Evolutionary conservation across 2,113 vertebrate species (phyloP), one percentile per base, ranked within the genome.

Genomic region (Erythrocercus mccallii): DNA sequence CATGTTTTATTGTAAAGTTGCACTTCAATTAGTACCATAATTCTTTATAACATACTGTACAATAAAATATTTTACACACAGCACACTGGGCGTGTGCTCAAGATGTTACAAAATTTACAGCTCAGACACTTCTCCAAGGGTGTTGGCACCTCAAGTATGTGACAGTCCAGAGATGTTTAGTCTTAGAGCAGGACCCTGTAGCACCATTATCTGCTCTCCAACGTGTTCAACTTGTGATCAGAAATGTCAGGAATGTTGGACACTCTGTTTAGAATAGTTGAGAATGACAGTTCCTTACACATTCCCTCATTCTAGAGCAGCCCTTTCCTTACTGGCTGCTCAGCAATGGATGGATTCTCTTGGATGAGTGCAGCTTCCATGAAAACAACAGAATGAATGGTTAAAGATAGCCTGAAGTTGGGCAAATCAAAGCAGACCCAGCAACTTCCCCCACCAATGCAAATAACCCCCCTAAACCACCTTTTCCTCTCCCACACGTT

Each of bases 61-160:
- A 97, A 94, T 92, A 94, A 96, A 95, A 94, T 94, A 96, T 88
- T 79, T 96, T 97, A 96, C 94, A 96, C 2, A 18, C 28, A 62
- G 87, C 81, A 92, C 68, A 86, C 51, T 30, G 81, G 82, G 70
- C 1, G 0, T 70, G 19, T 64, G 77, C 71, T 90, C 58, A 56
- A 1, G 95, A 96, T 68, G 95, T 94, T 96, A 98, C 96, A 98
- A 90, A 95, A 98, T 98, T 81, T 98, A 98, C 97, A 98, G 86
- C 64, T 74, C 23, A 37, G 74, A 85, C 27, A 72, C 51, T 88
- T 74, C 45, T 45, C 45, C 45, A 45, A 45, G 20, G 45, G 37
- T 7, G 30, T 62, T 3, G 2, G 38, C 42, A 66, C 54, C 47
- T 61, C 37, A 68, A 40, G 25, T 11, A n/a, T 23, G 83, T 51